Percentiles rank a stretch among this genome's conserved stretches.
Evolutionary conservation across 2,888 invertebrate species (phyloP).

Genomic region (Chydorus sphaericus): DNA sequence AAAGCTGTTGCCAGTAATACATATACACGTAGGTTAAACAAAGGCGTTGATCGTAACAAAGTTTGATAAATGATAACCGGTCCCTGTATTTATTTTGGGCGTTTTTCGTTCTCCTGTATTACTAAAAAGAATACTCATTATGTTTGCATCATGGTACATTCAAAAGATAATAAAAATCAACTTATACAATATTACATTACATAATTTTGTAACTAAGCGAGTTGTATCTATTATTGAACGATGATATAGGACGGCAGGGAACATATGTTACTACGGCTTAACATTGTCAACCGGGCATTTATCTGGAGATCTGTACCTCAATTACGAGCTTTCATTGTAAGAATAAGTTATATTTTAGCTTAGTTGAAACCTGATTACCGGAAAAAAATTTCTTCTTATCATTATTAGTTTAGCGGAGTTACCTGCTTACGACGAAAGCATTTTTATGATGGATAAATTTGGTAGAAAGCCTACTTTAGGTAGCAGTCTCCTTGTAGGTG

Average conservation of each 20-base stretch:
- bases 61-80: neutral
- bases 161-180: too few species aligned
- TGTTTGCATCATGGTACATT: constrained; percentile 1
- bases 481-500: constrained; percentile 5
- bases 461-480: constrained; percentile 11
- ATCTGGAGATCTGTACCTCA: constrained; percentile 54
- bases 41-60: too few species aligned
- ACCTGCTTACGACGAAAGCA: constrained; percentile 13
- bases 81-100: neutral
- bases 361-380: neutral
- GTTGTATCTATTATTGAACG: too few species aligned
- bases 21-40: too few species aligned
- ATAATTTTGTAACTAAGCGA: neutral
- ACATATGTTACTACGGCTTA: constrained; percentile 47
- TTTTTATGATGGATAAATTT: constrained; percentile 9
- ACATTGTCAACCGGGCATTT: constrained; percentile 58
- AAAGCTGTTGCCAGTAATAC: too few species aligned
- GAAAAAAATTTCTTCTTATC: neutral
- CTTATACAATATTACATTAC: neutral
- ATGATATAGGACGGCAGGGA: constrained; percentile 7
- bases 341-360: neutral
- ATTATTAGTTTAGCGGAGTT: constrained; percentile 6
- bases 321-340: constrained; percentile 29
- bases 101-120: neutral
- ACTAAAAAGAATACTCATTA: neutral